Base-by-base conservation (phyloP, 2,113 vertebrate genomes). In the Platysteira castanea region DNA sequence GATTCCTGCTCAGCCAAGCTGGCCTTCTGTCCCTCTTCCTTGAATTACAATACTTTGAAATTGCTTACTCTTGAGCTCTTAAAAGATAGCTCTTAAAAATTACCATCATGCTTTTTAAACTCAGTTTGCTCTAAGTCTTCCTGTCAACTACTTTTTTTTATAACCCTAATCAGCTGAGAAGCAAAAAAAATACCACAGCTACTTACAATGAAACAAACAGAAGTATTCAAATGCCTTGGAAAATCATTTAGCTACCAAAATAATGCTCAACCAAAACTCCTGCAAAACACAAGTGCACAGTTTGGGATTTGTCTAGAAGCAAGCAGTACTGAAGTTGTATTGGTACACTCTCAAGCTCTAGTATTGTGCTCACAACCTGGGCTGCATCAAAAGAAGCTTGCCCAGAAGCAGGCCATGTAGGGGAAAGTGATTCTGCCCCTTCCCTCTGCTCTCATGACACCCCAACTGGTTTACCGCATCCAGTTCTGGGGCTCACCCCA, bases 351-450 rank as follows among this genome's bases (percentile, higher is more conserved):
- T 87, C 60, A 74, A 57, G 42, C 14, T 47, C 50, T 33, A 70
- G 27, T 15, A 78, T 0, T n/a, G 15, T 47, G 22, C 31, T 69
- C 37, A 35, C 44, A 73, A 19, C 22, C 15, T 23, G 22, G 22
- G 31, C 37, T 81, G 27, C 37, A 74, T 23, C 37, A 47, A 42
- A 71, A 71, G 42, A 28, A 44, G 31, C 26, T 35, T 42, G 23
- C 42, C 7, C 31, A 56, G 35, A 63, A 56, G 44, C 0, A 0
- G 50, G 7, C 26, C 22, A 5, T 15, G 18, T 42, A 35, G 56
- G 18, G 4, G 17, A 24, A 65, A 23, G 52, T 22, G 73, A 13
- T 24, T 44, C 37, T 65, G 31, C 10, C 44, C 11, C 18, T 65
- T 12, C 14, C 15, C 50, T 37, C 18, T 50, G 44, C 21, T 44